Evolutionary conservation across 1,140 invertebrate species (phyloP).

Genomic region (Maniola jurtina): DNA sequence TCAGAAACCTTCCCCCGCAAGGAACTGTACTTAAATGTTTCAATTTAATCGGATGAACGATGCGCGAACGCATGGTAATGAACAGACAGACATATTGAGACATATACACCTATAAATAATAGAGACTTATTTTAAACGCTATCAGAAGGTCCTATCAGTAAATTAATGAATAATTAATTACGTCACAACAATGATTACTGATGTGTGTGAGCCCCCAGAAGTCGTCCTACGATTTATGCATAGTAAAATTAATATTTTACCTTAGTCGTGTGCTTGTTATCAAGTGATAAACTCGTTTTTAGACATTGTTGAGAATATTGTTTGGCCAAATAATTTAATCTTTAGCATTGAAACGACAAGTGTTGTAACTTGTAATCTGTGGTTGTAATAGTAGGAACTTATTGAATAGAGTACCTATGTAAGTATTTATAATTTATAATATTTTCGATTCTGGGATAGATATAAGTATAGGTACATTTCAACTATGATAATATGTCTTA

Average conservation of each 20-base stretch:
- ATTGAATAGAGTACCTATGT: no score
- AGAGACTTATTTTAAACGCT: background rate
- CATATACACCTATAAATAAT: background rate
- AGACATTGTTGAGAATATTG: background rate
- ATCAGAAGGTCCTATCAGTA: background rate
- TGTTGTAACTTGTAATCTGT: no score
- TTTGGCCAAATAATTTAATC: background rate
- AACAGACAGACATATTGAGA: background rate
- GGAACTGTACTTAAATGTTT: no score
- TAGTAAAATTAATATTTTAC: background rate
- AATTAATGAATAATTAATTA: conserved; percentile 6
- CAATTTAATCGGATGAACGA: no score
- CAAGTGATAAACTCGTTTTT: conserved; percentile 3
- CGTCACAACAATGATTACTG: conserved; percentile 15
- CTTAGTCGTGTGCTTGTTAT: conserved; percentile 8
- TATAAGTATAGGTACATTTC: no score
- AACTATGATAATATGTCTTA: no score
- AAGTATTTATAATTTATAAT: no score
- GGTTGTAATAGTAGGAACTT: background rate
- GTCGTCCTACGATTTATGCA: background rate
- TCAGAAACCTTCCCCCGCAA: no score
- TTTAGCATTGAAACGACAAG: background rate
- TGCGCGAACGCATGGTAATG: no score
- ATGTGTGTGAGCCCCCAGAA: background rate
- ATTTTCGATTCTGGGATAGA: no score